These are phyloP conservation scores for Urocolius indicus DNA, from an alignment of 2,113 vertebrate species.

Conservation along the genomic window DNA sequence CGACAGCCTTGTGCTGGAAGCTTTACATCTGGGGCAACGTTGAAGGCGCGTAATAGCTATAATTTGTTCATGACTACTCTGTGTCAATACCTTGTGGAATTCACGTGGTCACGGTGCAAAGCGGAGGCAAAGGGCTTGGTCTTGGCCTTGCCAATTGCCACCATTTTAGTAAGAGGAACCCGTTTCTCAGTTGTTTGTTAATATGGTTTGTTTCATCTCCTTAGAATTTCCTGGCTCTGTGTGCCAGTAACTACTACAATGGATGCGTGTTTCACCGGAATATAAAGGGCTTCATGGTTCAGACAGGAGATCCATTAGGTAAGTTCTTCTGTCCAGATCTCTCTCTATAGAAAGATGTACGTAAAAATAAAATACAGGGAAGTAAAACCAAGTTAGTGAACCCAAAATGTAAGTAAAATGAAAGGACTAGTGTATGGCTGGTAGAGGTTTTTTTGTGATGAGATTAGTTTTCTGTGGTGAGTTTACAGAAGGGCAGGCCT, in stretches of 20 bases:
- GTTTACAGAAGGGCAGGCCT: not conserved
- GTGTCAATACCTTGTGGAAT: not conserved
- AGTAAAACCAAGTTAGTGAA: not conserved
- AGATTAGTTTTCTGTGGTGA: not conserved
- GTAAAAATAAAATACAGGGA: not conserved
- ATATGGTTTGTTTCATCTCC: slow-evolving; percentile 41
- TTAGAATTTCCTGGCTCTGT: slow-evolving; percentile 95
- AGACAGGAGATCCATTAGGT: slow-evolving; percentile 97
- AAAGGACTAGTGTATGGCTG: not conserved
- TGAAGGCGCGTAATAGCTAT: not conserved
- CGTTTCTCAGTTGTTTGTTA: slow-evolving; percentile 26
- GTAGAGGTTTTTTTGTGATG: not conserved
- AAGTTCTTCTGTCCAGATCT: slow-evolving; percentile 15
- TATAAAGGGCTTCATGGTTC: slow-evolving; percentile 98
- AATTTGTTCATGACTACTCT: not conserved
- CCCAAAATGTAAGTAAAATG: not conserved
- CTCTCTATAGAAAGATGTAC: not conserved
- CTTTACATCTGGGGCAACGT: not conserved
- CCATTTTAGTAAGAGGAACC: not conserved
- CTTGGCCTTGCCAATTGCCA: not conserved
- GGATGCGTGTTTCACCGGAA: slow-evolving; percentile 94
- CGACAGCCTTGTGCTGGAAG: not conserved
- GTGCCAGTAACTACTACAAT: slow-evolving; percentile 93
- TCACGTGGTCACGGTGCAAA: not conserved
- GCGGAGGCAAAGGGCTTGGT: not conserved